Conservation (phyloP, 2,888 invertebrate species). For the Octonoba sinensis region DNA sequence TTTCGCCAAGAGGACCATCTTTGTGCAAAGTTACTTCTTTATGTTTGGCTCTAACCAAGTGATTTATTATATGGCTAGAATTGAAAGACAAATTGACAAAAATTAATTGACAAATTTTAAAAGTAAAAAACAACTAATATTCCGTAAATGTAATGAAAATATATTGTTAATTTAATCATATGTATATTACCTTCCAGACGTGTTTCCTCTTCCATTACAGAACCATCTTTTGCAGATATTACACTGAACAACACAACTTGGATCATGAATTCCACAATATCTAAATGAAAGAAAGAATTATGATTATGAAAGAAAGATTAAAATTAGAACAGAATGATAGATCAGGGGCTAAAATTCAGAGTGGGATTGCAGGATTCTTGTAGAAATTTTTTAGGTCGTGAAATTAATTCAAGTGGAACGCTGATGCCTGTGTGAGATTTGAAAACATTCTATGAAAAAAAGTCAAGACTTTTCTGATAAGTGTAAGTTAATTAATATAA, state of each 20-base stretch:
- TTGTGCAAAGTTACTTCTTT: slow-evolving; percentile 98
- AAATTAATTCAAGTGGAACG: no score
- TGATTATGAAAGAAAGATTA: no score
- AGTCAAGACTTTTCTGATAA: no score
- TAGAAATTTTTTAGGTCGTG: no score
- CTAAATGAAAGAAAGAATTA: slow-evolving; percentile 74
- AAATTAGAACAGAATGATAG: no score
- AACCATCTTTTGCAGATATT: slow-evolving; percentile 99
- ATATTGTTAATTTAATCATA: neutral
- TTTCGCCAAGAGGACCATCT: slow-evolving; percentile 97
- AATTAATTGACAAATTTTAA: neutral
- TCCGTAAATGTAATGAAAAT: neutral
- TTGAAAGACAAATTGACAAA: neutral
- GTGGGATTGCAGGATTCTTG: no score
- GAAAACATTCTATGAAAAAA: no score
- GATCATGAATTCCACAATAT: slow-evolving; percentile 99
- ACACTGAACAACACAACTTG: slow-evolving; percentile 97
- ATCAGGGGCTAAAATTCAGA: no score
- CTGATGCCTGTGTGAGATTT: no score
- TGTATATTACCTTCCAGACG: slow-evolving; percentile 80
- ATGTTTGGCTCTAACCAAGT: slow-evolving; percentile 98
- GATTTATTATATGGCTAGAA: slow-evolving; percentile 96
- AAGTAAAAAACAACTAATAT: neutral
- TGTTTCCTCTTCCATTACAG: slow-evolving; percentile 98
- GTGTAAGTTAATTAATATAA: no score